Evolutionary conservation across 2,888 invertebrate genomes (phyloP), one percentile per base, ranked within the genome.

Genomic region (Apamea crenata): DNA sequence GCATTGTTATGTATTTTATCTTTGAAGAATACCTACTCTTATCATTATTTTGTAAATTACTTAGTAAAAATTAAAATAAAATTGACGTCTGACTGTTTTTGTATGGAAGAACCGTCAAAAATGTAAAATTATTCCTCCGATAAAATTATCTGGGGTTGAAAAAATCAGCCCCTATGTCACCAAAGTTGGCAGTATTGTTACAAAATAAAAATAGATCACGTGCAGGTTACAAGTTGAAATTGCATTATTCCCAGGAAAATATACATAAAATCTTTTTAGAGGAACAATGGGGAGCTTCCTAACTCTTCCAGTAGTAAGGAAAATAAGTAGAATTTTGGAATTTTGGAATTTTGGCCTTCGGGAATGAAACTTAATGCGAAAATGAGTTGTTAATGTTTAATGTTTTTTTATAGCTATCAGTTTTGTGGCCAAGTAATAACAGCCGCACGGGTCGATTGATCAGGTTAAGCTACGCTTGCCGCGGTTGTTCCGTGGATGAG

Each of bases 171-270:
- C 40, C 21, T 4, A 32, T 18, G 21, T 50, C 21, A 53, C 59
- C 12, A 73, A 59, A 74, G 47, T 81, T 59, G 29, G 59, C n/a
- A 61, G 32, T 18, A 59, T 7, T 68, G 61, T 81, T 63, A 32
- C 32, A 68, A 80, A 81, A 73, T 36, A 81, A 65, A 66, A 44
- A 53, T n/a, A 40, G 40, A 66, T 40, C 32, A 40, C 32, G 50
- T 67, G 66, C 40, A 67, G 59, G 59, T 59, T 61, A 67, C 40
- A 73, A 81, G 56, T 81, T 73, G 18, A 66, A 73, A 80, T 67
- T 80, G 47, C 25, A 73, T 16, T 32, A 50, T 56, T 71, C 4
- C 21, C 25, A 56, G 25, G 44, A 44, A 81, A 53, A 70, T 36
- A 21, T 21, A 74, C 29, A 50, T 25, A 66, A 56, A 66, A 44